Percentiles rank a stretch among this genome's conserved stretches.
Conservation (phyloP, 2,888 invertebrate species). For the Athalia cordata region DNA sequence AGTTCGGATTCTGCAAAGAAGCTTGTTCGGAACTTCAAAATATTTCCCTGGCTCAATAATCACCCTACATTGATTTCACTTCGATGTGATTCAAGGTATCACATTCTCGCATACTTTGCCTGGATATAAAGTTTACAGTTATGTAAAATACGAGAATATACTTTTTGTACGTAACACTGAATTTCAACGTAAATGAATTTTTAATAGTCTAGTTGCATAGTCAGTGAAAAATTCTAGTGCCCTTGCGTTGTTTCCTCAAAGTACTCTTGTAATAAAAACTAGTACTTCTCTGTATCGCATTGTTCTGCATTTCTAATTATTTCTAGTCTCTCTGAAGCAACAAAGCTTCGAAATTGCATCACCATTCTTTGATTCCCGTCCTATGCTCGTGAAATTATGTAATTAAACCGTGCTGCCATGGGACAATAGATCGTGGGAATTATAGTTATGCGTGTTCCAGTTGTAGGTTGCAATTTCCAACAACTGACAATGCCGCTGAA, state of each 20-base stretch:
- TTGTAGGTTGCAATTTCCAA: constrained; percentile 22
- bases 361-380: not conserved
- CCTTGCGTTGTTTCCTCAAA: not conserved
- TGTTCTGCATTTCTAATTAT: constrained; percentile 15
- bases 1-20: no score
- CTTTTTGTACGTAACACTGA: no score
- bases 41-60: no score
- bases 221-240: no score
- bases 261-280: not conserved
- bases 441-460: constrained; percentile 1
- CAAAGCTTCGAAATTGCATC: constrained; percentile 7
- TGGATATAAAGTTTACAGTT: no score
- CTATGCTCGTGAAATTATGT: not conserved
- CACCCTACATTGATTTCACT: no score
- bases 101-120: no score
- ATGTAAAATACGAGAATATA: no score
- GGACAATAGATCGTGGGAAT: constrained; percentile 10
- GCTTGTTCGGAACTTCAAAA: no score
- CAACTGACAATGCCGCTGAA: not conserved
- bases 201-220: no score
- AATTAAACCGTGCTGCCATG: constrained; percentile 22
- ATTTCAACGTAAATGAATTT: no score
- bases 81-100: no score
- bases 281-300: not conserved
- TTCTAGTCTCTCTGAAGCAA: not conserved